Evolutionary conservation across 2,113 vertebrate species (phyloP).

Genomic region (Xyrauchen texanus): DNA sequence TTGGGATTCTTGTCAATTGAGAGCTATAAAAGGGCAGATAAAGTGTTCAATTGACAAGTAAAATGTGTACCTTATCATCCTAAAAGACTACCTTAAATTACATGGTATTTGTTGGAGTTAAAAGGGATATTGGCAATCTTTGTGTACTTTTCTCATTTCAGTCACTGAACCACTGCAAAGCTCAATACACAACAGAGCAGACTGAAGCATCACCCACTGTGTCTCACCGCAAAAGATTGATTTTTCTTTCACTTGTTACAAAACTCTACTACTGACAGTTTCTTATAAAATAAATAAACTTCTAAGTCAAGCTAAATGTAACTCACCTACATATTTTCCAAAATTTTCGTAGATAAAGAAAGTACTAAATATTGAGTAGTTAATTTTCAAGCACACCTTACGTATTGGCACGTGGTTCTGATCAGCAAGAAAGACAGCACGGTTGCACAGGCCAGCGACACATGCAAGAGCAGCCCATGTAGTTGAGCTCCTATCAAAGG

Average conservation of each 20-base stretch:
- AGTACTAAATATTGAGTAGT: background rate
- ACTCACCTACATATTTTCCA: background rate
- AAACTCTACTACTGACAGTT: background rate
- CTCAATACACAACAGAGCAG: slow-evolving; percentile 90
- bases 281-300: too few species aligned
- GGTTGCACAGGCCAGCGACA: slow-evolving; percentile 87
- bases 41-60: background rate
- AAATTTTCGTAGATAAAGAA: background rate
- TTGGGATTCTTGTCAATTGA: slow-evolving; percentile 85
- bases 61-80: background rate
- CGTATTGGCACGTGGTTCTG: slow-evolving; percentile 85
- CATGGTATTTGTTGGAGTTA: slow-evolving; percentile 96
- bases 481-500: slow-evolving; percentile 86
- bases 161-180: slow-evolving; percentile 87
- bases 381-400: slow-evolving; percentile 79
- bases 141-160: slow-evolving; percentile 79
- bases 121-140: slow-evolving; percentile 89
- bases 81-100: slow-evolving; percentile 46
- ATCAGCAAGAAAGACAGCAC: slow-evolving; percentile 87
- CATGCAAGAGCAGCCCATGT: slow-evolving; percentile 84
- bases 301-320: too few species aligned
- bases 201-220: slow-evolving; percentile 88
- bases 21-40: slow-evolving; percentile 69
- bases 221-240: slow-evolving; percentile 73
- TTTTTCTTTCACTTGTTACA: background rate